Base-by-base conservation (phyloP, 2,113 vertebrate genomes). In the Daboia siamensis region DNA sequence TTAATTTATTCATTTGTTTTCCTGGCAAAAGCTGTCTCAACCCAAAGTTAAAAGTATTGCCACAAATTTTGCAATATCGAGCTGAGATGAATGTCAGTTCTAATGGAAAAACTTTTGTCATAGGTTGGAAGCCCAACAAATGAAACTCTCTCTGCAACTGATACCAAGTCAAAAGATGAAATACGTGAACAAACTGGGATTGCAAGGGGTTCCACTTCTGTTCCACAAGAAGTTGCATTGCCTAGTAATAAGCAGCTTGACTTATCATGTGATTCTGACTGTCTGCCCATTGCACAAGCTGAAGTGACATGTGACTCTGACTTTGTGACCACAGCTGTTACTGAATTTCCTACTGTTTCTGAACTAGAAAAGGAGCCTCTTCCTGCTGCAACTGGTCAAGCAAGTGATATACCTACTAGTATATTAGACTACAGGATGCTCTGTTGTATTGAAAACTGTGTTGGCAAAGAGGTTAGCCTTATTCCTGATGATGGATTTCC, bases 401-500 rank as follows among this genome's bases (percentile, higher is more conserved):
- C 91, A 92, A 51, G 91, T n/a, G 6, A 1, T 39, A 61, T 88
- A 2, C 55, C 93, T 74, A 33, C 94, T 6, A 97, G 96, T 84
- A 96, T 97, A 69, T 98, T 98, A 94, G 97, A 98, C 92, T 98
- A 97, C 61, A 96, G 96, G 55, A 95, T 98, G 11, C 96, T 99
- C 0, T 98, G 98, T 95, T 97, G 96, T 33, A 84, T 99, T 46
- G 96, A 98, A 3, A 97, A 97, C 39, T 96, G 93, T 4, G 98
- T 99, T 84, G 93, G 54, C 87, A 97, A 95, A 48, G 94, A 95
- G 0, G 92, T 97, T 88, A 99, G 97, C 95, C 98, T 99, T 93
- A 92, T 99, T 93, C 98, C 98, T 13, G 98, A 96, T 26, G 96
- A 97, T 0, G 96, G 96, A 44, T 97, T 99, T 33, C 99, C 99